phyloP scores from a whole-genome alignment of 2,888 invertebrate species.

The Nowickia ferox region DNA sequence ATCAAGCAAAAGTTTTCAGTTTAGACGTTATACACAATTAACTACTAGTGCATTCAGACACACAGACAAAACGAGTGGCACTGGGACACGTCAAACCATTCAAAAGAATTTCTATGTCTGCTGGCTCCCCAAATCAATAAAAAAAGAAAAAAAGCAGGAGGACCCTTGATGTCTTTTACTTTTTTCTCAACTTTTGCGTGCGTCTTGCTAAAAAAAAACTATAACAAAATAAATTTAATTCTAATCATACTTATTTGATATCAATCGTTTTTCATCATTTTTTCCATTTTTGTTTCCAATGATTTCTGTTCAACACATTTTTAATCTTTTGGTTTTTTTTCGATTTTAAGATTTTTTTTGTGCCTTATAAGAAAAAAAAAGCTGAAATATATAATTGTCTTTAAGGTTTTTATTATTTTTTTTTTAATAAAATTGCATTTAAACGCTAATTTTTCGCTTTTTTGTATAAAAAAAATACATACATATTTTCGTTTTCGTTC shows the following conservation, averaged over 20 bases:
- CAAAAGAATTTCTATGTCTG: slow-evolving; percentile 70
- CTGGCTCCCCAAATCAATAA: slow-evolving; percentile 30
- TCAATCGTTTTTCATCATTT: slow-evolving; percentile 70
- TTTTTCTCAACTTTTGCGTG: slow-evolving; percentile 61
- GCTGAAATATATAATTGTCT: slow-evolving; percentile 77
- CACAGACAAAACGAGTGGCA: slow-evolving; percentile 4
- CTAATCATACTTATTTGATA: slow-evolving; percentile 73
- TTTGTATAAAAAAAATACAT: slow-evolving; percentile 74
- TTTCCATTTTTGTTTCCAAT: slow-evolving; percentile 21
- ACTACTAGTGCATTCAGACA: not conserved
- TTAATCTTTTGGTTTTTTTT: slow-evolving; percentile 56
- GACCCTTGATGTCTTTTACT: slow-evolving; percentile 50
- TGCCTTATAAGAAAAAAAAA: not conserved
- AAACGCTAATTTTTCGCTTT: slow-evolving; percentile 82
- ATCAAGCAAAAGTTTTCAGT: slow-evolving; percentile 69
- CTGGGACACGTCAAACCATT: slow-evolving; percentile 56
- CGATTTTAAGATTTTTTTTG: slow-evolving; percentile 54
- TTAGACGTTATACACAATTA: slow-evolving; percentile 22
- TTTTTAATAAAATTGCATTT: slow-evolving; percentile 79
- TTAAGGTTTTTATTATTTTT: slow-evolving; percentile 61
- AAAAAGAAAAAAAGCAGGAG: slow-evolving; percentile 12
- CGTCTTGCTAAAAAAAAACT: slow-evolving; percentile 41
- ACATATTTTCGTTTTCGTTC: slow-evolving; percentile 44
- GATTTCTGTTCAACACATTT: slow-evolving; percentile 53
- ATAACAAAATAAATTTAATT: slow-evolving; percentile 69